Evolutionary conservation across 2,888 invertebrate genomes (phyloP), one percentile per base, ranked within the genome.

Genomic region (Girardia tigrina): DNA sequence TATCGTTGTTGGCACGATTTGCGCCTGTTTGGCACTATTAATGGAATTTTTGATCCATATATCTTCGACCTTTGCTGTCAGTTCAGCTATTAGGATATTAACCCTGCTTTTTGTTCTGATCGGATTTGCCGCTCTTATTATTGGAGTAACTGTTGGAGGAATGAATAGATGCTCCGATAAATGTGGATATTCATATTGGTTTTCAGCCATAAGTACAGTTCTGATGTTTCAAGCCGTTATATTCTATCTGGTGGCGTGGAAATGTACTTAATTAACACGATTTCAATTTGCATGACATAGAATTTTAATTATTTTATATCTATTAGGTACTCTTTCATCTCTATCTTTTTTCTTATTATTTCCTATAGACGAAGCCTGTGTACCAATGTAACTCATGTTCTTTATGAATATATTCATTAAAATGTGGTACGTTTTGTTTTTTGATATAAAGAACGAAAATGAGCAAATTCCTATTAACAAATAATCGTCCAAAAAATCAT

Each of bases 141-240:
- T 56, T 56, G 56, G 56, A 8, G 56, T 56, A 4, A 56, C 20
- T 56, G 56, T 56, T 56, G 56, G 56, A 20, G 56, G 56, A n/a
- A 23, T 56, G 6, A 20, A 56, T 56, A n/a, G 56, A 2, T 56
- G 56, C 23, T n/a, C 56, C n/a, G 56, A 23, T 20, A 23, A 56
- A 56, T 56, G 56, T 56, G 56, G 56, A 56, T 56, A 20, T 56
- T 56, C 56, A 16, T 56, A 8, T 56, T 56, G 56, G 56, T 56
- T 56, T 56, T 4, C 56, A 12, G 56, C 56, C 23, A 56, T 56
- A 12, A 56, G 56, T 56, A 56, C 8, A 20, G 56, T 56, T 56
- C 56, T 56, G 4, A 56, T 56, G 56, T 56, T 56, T 56, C 56
- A 56, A 56, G 56, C 56, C 23, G 56, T 56, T 56, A 23, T 56